phyloP scores from a whole-genome alignment of 2,113 vertebrate species.

The Eulemur rufifrons region DNA sequence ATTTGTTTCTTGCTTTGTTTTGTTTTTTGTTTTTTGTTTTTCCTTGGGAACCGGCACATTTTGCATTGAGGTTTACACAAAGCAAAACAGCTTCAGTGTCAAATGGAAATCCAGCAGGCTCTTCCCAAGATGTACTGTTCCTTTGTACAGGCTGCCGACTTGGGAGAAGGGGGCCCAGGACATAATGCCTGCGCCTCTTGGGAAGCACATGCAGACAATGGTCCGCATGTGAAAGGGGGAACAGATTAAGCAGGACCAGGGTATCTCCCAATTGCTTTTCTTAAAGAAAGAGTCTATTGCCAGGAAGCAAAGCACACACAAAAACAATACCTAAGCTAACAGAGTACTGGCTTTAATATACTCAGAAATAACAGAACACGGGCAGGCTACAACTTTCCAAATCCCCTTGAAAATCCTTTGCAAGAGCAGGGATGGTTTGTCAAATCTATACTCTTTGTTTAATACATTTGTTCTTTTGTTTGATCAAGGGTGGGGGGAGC shows the following conservation, averaged over 20 bases:
- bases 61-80: conserved; percentile 68
- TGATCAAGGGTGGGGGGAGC: conserved; percentile 62
- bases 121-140: conserved; percentile 68
- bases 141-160: conserved; percentile 53
- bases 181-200: conserved; percentile 64
- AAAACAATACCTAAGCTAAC: conserved; percentile 77
- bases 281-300: conserved; percentile 76
- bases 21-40: conserved; percentile 48
- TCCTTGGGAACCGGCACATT: conserved; percentile 64
- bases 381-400: conserved; percentile 68
- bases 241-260: conserved; percentile 66
- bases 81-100: conserved; percentile 66
- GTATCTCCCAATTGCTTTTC: conserved; percentile 75
- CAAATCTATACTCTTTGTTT: conserved; percentile 77
- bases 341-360: conserved; percentile 76
- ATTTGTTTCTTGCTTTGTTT: conserved; percentile 50
- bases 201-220: conserved; percentile 63
- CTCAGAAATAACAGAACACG: conserved; percentile 67
- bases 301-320: conserved; percentile 78
- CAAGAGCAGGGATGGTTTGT: conserved; percentile 73
- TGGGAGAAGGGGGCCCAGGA: conserved; percentile 54
- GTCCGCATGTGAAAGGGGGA: conserved; percentile 61
- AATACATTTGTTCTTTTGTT: conserved; percentile 77
- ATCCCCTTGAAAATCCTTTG: conserved; percentile 72
- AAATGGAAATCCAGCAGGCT: conserved; percentile 72